Base-by-base conservation (phyloP, 2,797 vertebrate species). In the Astyanax mexicanus region DNA sequence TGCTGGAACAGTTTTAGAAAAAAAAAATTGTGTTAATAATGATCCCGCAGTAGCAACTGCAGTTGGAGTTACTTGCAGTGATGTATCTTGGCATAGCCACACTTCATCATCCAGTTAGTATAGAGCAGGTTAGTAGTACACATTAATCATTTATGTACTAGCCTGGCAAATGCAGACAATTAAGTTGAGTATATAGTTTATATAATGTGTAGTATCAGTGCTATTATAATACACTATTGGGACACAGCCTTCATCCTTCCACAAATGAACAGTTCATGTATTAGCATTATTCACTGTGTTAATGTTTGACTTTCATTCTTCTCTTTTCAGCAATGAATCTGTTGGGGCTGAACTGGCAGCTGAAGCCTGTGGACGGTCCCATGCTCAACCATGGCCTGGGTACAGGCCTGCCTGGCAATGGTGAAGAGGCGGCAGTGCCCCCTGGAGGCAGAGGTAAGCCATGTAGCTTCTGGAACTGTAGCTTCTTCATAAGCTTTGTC, bases 271-370 rank as follows among this genome's bases (percentile, higher is more conserved):
- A 57, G 27, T 42, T 23, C 51, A 12, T 12, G 60, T 72, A 55
- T 62, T 52, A n/a, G 45, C 37, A 17, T 13, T 49, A 7, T 75
- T 45, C 44, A 29, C n/a, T 60, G 55, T 23, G 19, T 35, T 64
- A 37, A 68, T 69, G 12, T 11, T 64, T 47, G 35, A 15, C 62
- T 57, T 47, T 32, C 27, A 8, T 66, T 60, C 60, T 27, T 65
- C 21, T 37, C 44, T 79, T 17, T 78, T 81, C 91, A 96, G 95
- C 95, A 69, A 95, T 96, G 94, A 95, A 96, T 86, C 93, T 96
- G 89, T 93, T 96, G 83, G 95, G 95, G 82, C 93, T 96, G 67
- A 95, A 95, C 83, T 96, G 95, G 95, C 95, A 95, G 90, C 93
- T 96, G 60, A 94, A 91, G 89, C 94, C 95, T 3, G 92, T 94